phyloP scores from a whole-genome alignment of 2,113 vertebrate species.

The Urocolius indicus region DNA sequence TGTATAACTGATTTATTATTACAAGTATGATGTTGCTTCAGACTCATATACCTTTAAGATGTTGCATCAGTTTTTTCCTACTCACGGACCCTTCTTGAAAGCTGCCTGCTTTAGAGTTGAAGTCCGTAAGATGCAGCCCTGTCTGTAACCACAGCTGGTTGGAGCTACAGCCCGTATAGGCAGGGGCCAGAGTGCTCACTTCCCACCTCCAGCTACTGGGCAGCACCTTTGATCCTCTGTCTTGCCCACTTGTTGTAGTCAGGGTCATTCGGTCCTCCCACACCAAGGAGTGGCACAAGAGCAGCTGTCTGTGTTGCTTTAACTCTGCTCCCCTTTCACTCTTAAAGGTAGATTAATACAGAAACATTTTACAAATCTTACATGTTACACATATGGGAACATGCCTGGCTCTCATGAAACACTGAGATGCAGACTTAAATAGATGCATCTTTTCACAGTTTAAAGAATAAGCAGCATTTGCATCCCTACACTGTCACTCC shows the following conservation, averaged over 20 bases:
- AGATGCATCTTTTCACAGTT: not conserved
- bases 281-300: not conserved
- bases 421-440: not conserved
- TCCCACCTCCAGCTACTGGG: not conserved
- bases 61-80: not conserved
- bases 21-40: not conserved
- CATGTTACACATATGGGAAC: not conserved
- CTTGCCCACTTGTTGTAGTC: not conserved
- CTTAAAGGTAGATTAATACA: too few species aligned
- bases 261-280: rapidly evolving
- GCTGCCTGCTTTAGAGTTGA: not conserved
- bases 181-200: rapidly evolving
- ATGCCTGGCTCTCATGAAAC: not conserved
- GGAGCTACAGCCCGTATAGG: rapidly evolving
- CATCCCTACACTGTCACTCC: not conserved
- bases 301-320: rapidly evolving
- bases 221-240: not conserved
- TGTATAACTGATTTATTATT: not conserved
- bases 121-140: not conserved
- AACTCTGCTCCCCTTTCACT: not conserved
- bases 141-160: not conserved
- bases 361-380: not conserved
- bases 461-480: not conserved
- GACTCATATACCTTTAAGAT: not conserved
- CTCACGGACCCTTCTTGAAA: not conserved